phyloP scores from a whole-genome alignment of 2,797 vertebrate species.

The Gadopsis bispinosus region DNA sequence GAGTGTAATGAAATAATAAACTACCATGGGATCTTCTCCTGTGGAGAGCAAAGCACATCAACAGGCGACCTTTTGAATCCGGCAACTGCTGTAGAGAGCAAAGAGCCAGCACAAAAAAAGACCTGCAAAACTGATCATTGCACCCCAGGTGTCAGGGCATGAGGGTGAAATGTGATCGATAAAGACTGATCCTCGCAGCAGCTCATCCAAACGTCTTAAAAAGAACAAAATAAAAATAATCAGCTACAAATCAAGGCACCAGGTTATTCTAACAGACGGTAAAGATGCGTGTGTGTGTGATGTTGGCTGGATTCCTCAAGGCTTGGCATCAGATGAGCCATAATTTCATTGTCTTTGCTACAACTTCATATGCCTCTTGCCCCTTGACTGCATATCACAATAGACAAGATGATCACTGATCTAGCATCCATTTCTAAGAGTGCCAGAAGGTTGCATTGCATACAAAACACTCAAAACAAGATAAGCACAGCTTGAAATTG shows the following conservation, averaged over 20 bases:
- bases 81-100: constrained; percentile 36
- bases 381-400: constrained; percentile 19
- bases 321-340: constrained; percentile 31
- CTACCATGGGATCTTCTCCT: constrained; percentile 61
- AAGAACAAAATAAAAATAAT: constrained; percentile 16
- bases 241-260: constrained; percentile 42
- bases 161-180: constrained; percentile 60
- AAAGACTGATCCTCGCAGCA: constrained; percentile 44
- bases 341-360: constrained; percentile 24
- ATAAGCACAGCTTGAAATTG: constrained; percentile 27
- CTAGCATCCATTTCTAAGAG: constrained; percentile 10
- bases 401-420: constrained; percentile 31
- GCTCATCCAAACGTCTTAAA: constrained; percentile 40
- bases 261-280: constrained; percentile 17
- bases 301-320: constrained; percentile 31
- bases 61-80: constrained; percentile 55
- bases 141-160: constrained; percentile 40
- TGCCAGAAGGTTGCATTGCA: constrained; percentile 20
- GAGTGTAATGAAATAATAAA: constrained; percentile 80
- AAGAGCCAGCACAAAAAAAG: constrained; percentile 45
- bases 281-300: constrained; percentile 24
- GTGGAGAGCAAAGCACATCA: constrained; percentile 54
- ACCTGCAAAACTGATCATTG: constrained; percentile 52
- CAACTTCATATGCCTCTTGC: neutral
- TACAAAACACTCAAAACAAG: constrained; percentile 29